phyloP scores from a whole-genome alignment of 1,140 invertebrate genomes.

The Heliconius congener region DNA sequence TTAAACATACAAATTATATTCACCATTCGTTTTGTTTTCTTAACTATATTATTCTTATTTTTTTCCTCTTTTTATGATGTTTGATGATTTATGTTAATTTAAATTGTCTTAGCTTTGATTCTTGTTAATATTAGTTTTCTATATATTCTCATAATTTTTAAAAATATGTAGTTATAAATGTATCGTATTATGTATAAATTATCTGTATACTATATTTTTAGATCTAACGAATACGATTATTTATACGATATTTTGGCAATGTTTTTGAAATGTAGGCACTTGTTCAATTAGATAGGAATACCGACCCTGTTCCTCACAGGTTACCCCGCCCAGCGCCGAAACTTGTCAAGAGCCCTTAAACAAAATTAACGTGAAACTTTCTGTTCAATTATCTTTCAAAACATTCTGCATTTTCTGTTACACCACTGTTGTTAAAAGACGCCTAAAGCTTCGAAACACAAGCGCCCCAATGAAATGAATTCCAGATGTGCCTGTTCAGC shows the following conservation, averaged over 20 bases:
- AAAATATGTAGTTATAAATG: not conserved
- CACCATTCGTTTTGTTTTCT: not conserved
- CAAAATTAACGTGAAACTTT: slow-evolving; percentile 40
- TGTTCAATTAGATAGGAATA: slow-evolving; percentile 66
- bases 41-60: not conserved
- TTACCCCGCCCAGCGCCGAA: slow-evolving; percentile 78
- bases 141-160: not conserved
- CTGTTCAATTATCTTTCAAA: slow-evolving; percentile 54
- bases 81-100: not conserved
- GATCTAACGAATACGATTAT: slow-evolving; percentile 31
- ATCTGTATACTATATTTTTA: slow-evolving; percentile 15
- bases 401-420: slow-evolving; percentile 51
- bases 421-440: slow-evolving; percentile 62
- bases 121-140: not conserved
- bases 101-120: slow-evolving; percentile 17
- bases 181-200: slow-evolving; percentile 13
- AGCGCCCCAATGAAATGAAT: slow-evolving; percentile 55
- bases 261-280: slow-evolving; percentile 72
- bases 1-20: slow-evolving; percentile 14
- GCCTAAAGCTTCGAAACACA: slow-evolving; percentile 62
- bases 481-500: slow-evolving; percentile 74
- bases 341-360: slow-evolving; percentile 57
- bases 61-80: not conserved
- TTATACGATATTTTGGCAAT: slow-evolving; percentile 26
- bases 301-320: slow-evolving; percentile 61